Percentiles rank a stretch among this genome's conserved stretches.
Evolutionary conservation across 2,113 vertebrate genomes (phyloP).

Genomic region (Mormoops blainvillei): DNA sequence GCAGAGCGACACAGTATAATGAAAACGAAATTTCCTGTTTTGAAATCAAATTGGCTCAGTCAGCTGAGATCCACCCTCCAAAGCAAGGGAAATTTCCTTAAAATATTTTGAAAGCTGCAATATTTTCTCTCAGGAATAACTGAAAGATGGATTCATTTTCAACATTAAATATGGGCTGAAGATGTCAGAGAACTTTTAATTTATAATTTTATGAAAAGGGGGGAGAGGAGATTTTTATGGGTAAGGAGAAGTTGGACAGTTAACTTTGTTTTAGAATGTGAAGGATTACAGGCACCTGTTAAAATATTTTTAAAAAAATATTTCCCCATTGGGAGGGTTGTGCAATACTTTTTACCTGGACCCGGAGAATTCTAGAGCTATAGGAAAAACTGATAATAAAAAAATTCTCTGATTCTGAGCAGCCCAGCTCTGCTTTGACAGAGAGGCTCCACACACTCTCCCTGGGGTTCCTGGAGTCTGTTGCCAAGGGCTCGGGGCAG

Average conservation of each 20-base stretch:
- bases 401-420: background rate
- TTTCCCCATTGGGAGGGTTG: background rate
- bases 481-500: background rate
- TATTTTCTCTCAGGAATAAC: constrained; percentile 29
- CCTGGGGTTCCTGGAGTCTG: background rate
- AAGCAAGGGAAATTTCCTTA: constrained; percentile 50
- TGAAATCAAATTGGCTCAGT: constrained; percentile 44
- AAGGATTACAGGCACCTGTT: background rate
- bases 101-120: constrained; percentile 17
- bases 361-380: background rate
- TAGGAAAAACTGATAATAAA: background rate
- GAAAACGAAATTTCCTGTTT: constrained; percentile 59
- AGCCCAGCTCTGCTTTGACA: background rate
- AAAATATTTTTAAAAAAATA: background rate
- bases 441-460: background rate
- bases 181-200: constrained; percentile 60
- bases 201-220: constrained; percentile 56
- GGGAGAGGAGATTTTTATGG: background rate
- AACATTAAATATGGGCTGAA: background rate
- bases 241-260: background rate
- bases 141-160: constrained; percentile 64
- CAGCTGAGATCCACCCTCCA: constrained; percentile 8
- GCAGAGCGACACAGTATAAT: background rate
- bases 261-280: background rate
- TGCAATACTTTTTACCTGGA: background rate